These are phyloP conservation scores for Procambarus virginalis DNA, from an alignment of 1,140 invertebrate genomes.

Conservation along the genomic window DNA sequence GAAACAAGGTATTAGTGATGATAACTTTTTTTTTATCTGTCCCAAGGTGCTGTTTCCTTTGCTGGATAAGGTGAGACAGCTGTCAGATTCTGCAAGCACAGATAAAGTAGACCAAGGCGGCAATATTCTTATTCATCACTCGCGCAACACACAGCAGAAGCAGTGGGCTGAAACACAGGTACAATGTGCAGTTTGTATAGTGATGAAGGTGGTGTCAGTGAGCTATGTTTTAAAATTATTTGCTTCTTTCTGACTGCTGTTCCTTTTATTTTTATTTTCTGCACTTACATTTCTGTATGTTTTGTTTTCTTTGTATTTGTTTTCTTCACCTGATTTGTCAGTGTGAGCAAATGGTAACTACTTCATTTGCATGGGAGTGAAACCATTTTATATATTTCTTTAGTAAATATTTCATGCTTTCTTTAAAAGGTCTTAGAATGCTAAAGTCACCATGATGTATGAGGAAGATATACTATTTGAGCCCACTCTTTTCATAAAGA, in stretches of 20 bases:
- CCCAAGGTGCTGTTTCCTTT: constrained; percentile 92
- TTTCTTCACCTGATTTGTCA: too few species aligned
- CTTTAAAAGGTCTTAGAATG: too few species aligned
- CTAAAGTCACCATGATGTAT: too few species aligned
- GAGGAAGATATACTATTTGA: too few species aligned
- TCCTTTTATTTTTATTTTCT: background rate
- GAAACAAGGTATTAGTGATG: too few species aligned
- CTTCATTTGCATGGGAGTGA: too few species aligned
- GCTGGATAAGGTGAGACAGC: constrained; percentile 91
- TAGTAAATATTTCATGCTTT: too few species aligned
- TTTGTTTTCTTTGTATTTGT: too few species aligned
- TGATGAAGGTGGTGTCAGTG: background rate
- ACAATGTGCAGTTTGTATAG: background rate
- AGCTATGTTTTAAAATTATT: background rate
- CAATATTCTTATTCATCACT: constrained; percentile 98
- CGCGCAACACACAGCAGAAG: constrained; percentile 98
- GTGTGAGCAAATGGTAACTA: too few species aligned
- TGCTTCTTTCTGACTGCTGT: background rate
- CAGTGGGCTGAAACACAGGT: constrained; percentile 99
- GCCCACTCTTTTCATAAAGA: too few species aligned
- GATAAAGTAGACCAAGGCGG: constrained; percentile 94
- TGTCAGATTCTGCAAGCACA: constrained; percentile 91
- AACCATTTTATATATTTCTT: too few species aligned
- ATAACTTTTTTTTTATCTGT: background rate
- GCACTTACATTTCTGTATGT: too few species aligned